Evolutionary conservation across 2,888 invertebrate genomes (phyloP).

Genomic region (Arge pagana): DNA sequence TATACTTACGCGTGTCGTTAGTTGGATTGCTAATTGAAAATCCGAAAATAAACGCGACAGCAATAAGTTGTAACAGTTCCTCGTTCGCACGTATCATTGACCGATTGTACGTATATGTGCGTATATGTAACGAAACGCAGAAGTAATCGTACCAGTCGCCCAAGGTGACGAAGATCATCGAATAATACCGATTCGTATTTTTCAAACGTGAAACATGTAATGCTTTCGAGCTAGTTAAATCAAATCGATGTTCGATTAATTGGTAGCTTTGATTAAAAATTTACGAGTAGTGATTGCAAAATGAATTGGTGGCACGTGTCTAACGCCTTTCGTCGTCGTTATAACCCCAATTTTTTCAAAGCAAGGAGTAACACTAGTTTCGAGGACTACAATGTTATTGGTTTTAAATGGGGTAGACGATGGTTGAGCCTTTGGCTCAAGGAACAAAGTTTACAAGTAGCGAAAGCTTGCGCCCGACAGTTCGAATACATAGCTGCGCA

Average conservation of each 20-base stretch:
- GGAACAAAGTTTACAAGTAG: constrained; percentile 43
- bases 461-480: constrained; percentile 44
- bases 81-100: too few species aligned
- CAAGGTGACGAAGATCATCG: too few species aligned
- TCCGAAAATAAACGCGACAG: too few species aligned
- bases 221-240: constrained; percentile 11
- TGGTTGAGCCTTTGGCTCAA: constrained; percentile 43
- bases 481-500: constrained; percentile 61
- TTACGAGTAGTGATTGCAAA: background rate
- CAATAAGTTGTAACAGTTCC: too few species aligned
- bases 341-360: constrained; percentile 15
- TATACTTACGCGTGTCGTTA: too few species aligned
- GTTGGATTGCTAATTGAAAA: too few species aligned
- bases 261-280: constrained; percentile 12
- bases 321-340: constrained; percentile 5
- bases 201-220: too few species aligned
- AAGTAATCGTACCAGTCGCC: too few species aligned
- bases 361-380: constrained; percentile 23
- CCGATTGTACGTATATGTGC: too few species aligned
- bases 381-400: constrained; percentile 36
- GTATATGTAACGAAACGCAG: too few species aligned
- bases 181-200: too few species aligned
- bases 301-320: constrained; percentile 22
- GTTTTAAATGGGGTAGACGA: constrained; percentile 33
- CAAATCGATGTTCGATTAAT: constrained; percentile 9